phyloP scores from a whole-genome alignment of 2,888 invertebrate species.

The Dryobota labecula region DNA sequence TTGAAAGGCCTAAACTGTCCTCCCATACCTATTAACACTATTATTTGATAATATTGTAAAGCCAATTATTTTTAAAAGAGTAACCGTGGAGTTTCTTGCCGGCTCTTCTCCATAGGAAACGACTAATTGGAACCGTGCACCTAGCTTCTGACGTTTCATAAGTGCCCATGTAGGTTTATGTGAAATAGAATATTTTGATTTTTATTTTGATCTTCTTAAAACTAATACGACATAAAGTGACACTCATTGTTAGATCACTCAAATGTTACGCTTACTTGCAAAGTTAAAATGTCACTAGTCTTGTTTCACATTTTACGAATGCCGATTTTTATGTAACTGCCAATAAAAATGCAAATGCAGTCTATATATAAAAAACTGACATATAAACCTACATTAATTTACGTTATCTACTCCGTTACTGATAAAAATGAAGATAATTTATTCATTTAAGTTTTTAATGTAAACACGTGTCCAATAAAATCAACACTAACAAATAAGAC shows the following conservation, averaged over 20 bases:
- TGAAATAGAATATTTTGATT: no score
- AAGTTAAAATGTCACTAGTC: conserved; percentile 30
- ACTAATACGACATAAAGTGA: neutral
- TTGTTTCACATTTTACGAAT: conserved; percentile 15
- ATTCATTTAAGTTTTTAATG: conserved; percentile 33
- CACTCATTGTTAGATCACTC: neutral
- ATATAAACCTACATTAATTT: conserved; percentile 58
- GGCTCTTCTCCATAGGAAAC: no score
- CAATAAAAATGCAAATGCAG: conserved; percentile 64
- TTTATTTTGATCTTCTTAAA: neutral
- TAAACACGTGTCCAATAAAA: conserved; percentile 40
- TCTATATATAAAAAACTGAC: conserved; percentile 48
- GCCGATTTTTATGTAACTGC: conserved; percentile 52
- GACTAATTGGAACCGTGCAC: no score
- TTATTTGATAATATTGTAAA: no score
- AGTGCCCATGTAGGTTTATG: no score
- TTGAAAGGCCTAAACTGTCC: no score
- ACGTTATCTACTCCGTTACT: conserved; percentile 36
- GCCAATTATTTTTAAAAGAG: no score
- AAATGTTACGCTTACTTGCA: conserved; percentile 15
- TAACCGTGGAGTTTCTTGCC: no score
- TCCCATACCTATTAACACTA: no score
- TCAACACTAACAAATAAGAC: conserved; percentile 43
- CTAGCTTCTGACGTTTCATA: no score
- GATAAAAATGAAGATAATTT: conserved; percentile 43